These are phyloP conservation scores for Colinus virginianus DNA, from an alignment of 2,113 vertebrate genomes.

Conservation along the genomic window DNA sequence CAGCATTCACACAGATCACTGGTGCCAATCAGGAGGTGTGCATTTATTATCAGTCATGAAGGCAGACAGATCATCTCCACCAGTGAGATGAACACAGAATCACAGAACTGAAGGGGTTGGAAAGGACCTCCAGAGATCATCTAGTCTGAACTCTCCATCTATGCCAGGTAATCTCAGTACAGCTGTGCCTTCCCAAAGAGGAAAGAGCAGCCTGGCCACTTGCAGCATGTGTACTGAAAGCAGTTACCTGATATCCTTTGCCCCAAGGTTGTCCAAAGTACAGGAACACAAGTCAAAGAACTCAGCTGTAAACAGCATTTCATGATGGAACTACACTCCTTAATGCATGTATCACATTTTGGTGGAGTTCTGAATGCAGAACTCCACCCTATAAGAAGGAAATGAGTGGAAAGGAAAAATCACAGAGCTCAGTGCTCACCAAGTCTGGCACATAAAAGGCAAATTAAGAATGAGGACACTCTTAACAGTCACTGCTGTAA, in stretches of 20 bases:
- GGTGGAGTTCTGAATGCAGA: not conserved
- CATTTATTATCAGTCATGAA: not conserved
- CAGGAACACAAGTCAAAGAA: not conserved
- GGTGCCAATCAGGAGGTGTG: not conserved
- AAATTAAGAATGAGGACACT: not conserved
- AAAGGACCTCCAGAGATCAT: no score
- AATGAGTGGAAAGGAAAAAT: not conserved
- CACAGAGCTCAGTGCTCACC: not conserved
- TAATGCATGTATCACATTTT: not conserved
- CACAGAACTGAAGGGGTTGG: no score
- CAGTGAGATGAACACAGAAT: not conserved
- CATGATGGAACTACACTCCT: fast-evolving
- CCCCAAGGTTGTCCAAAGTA: not conserved
- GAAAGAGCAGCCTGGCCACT: not conserved
- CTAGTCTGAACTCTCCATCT: not conserved
- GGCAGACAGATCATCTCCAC: not conserved
- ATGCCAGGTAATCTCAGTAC: not conserved
- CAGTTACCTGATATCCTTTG: not conserved
- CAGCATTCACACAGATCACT: not conserved
- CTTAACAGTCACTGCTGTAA: not conserved
- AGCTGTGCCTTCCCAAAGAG: not conserved
- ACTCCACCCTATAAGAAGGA: not conserved
- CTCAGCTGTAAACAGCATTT: not conserved
- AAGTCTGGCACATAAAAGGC: not conserved
- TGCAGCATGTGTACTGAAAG: not conserved